Conservation (phyloP, 2,888 invertebrate species). For the Thysanoteuthis rhombus region DNA sequence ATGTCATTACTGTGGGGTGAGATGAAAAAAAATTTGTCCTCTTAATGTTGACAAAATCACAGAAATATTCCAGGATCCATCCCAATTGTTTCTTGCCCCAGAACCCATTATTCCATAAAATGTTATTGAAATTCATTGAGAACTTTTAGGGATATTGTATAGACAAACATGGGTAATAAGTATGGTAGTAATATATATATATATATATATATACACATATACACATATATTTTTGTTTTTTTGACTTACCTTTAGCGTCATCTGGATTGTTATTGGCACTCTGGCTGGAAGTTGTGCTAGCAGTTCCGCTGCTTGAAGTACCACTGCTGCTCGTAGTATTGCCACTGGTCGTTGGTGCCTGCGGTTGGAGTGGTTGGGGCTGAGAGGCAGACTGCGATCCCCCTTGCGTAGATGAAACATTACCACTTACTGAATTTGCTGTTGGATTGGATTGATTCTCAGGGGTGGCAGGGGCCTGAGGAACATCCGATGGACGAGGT, state of each 20-base stretch:
- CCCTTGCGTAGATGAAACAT: background rate
- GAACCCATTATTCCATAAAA: too few relatives aligned
- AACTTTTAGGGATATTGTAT: too few relatives aligned
- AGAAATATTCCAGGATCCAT: too few relatives aligned
- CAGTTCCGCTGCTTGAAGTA: background rate
- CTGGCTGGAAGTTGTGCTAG: background rate
- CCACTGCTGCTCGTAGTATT: background rate
- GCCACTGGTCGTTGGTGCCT: background rate
- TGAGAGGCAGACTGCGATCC: background rate
- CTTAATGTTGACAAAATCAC: too few relatives aligned
- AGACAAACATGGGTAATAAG: too few relatives aligned
- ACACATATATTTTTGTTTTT: background rate
- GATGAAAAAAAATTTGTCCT: too few relatives aligned
- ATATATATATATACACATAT: too few relatives aligned
- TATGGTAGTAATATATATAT: too few relatives aligned
- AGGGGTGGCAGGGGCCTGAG: conserved; percentile 39
- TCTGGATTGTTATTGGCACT: conserved; percentile 1
- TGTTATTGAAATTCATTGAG: too few relatives aligned
- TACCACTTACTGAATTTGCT: background rate
- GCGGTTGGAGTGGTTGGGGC: background rate
- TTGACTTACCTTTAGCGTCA: background rate
- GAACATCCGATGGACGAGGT: conserved; percentile 41
- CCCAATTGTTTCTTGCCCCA: too few relatives aligned
- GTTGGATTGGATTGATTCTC: conserved; percentile 37
- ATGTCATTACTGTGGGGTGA: too few relatives aligned